These are phyloP conservation scores for Enteromius afrohamiltoni DNA, from an alignment of 2,797 vertebrate genomes.

Conservation along the genomic window DNA sequence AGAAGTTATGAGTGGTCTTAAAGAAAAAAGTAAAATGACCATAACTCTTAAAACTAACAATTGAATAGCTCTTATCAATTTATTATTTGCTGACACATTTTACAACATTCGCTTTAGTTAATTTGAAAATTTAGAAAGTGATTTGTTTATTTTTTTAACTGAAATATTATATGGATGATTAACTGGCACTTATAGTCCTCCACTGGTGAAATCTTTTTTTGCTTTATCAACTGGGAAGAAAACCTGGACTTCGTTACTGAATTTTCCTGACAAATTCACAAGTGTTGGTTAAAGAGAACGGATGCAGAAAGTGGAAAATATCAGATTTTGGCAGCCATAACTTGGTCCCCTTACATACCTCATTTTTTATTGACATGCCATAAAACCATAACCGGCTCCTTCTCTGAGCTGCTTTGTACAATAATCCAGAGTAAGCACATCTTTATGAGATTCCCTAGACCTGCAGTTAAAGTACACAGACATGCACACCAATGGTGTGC, in stretches of 20 bases:
- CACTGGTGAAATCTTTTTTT: background rate
- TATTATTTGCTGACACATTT: background rate
- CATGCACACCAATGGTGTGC: constrained; percentile 2
- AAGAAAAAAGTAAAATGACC: no score
- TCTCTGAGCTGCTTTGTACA: constrained; percentile 12
- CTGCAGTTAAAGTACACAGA: constrained; percentile 38
- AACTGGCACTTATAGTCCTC: background rate
- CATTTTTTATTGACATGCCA: constrained; percentile 41
- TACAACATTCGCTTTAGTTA: background rate
- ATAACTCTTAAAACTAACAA: background rate
- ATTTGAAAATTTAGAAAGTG: background rate
- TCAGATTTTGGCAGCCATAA: constrained; percentile 25
- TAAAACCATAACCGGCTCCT: constrained; percentile 39
- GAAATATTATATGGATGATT: background rate
- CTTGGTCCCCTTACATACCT: constrained; percentile 23
- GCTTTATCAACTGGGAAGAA: background rate
- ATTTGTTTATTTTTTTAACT: background rate
- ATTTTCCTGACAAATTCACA: constrained; percentile 5
- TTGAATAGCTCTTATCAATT: background rate
- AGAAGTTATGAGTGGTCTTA: no score
- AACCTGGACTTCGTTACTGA: background rate
- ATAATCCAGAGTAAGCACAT: constrained; percentile 36
- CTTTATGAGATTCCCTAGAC: constrained; percentile 47
- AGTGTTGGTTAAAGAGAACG: background rate
- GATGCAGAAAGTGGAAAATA: constrained; percentile 17